Percentiles rank a stretch among this genome's conserved stretches.
Conservation (phyloP, 2,888 invertebrate species). For the Coelinius sp. region DNA sequence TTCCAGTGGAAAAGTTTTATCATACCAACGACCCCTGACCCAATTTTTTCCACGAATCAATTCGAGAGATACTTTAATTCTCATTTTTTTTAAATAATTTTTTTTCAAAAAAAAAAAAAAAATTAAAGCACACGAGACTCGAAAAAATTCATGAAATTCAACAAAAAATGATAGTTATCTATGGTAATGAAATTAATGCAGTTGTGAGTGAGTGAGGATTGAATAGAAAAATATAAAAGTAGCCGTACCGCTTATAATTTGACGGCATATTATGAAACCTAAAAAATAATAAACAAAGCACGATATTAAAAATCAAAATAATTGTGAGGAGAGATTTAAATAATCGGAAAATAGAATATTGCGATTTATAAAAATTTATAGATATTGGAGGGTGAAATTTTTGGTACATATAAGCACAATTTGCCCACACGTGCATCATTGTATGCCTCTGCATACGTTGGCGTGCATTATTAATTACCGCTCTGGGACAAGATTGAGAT, state of each 20-base stretch:
- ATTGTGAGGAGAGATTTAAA: conserved; percentile 11
- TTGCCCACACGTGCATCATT: conserved; percentile 10
- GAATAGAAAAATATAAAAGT: conserved; percentile 55
- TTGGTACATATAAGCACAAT: neutral
- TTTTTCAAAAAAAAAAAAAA: neutral
- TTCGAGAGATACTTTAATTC: neutral
- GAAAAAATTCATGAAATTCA: neutral
- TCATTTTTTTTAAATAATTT: neutral
- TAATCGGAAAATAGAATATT: neutral
- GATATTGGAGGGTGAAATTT: neutral
- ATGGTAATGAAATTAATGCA: conserved; percentile 29
- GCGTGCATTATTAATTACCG: conserved; percentile 29
- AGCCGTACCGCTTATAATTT: conserved; percentile 70
- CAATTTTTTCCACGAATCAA: conserved; percentile 42
- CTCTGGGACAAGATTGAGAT: neutral
- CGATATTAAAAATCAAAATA: conserved; percentile 59
- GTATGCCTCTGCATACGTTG: conserved; percentile 18
- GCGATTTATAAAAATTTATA: neutral
- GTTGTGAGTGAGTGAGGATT: conserved; percentile 51
- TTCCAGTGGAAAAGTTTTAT: conserved; percentile 38
- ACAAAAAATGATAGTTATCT: neutral
- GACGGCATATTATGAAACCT: conserved; percentile 70
- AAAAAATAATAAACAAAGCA: conserved; percentile 66
- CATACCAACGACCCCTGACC: conserved; percentile 51
- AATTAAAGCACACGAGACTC: neutral